Conservation (phyloP, 2,113 vertebrate species). For the Peromyscus californicus region DNA sequence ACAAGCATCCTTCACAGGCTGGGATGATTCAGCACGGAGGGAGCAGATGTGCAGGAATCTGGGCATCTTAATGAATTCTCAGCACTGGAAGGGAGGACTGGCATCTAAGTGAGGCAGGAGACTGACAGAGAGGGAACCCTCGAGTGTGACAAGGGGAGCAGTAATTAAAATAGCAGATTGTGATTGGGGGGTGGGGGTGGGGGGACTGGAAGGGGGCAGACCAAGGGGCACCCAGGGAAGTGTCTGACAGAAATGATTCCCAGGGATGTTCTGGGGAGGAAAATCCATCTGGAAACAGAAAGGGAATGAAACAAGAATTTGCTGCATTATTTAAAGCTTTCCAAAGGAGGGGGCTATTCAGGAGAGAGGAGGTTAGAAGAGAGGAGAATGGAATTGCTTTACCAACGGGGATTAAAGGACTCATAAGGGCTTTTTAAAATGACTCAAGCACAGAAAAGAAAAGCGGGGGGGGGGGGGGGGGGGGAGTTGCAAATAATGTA, state of each 20-base stretch:
- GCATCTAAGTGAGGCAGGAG: constrained; percentile 63
- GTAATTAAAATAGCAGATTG: constrained; percentile 80
- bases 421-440: constrained; percentile 74
- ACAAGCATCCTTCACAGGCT: not conserved
- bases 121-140: constrained; percentile 25
- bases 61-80: constrained; percentile 77
- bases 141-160: constrained; percentile 60
- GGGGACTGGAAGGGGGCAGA: not conserved
- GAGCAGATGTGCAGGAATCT: constrained; percentile 58
- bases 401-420: constrained; percentile 77
- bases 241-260: constrained; percentile 76
- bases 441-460: constrained; percentile 65
- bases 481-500: constrained; percentile 65
- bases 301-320: constrained; percentile 83
- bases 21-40: constrained; percentile 59
- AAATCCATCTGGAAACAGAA: constrained; percentile 82
- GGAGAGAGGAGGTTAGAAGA: constrained; percentile 69
- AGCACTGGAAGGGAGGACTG: constrained; percentile 72
- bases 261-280: constrained; percentile 72
- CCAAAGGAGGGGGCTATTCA: constrained; percentile 19
- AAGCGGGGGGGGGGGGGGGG: not conserved
- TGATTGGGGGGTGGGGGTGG: not conserved
- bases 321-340: constrained; percentile 82
- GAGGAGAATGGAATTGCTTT: constrained; percentile 70
- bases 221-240: constrained; percentile 69